Percentiles rank a stretch among this genome's conserved stretches.
These are phyloP conservation scores for Manis pentadactyla DNA, from an alignment of 2,797 vertebrate species.

Conservation along the genomic window DNA sequence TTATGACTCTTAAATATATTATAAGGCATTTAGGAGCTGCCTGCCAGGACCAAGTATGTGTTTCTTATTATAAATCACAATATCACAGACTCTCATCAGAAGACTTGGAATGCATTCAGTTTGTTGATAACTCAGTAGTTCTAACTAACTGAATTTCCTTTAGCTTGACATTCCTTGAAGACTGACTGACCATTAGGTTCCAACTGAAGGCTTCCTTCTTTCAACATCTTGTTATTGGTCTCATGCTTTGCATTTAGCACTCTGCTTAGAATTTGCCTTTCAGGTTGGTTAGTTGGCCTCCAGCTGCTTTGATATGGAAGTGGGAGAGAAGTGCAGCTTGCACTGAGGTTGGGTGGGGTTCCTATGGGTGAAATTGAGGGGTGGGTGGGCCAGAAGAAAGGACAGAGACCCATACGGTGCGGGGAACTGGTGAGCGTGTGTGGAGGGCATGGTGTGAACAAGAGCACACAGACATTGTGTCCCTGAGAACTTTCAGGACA, in stretches of 20 bases:
- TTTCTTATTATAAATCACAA: neutral
- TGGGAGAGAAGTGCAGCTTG: neutral
- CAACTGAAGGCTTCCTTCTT: neutral
- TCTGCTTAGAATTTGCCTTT: neutral
- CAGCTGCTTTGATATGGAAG: neutral
- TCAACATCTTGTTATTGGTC: neutral
- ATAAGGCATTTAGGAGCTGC: neutral
- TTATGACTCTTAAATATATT: neutral
- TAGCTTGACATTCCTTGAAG: neutral
- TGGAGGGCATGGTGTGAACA: neutral
- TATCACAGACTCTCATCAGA: neutral
- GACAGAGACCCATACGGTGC: neutral
- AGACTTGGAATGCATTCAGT: neutral
- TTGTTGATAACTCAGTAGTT: neutral
- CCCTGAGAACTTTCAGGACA: neutral
- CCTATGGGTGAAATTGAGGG: neutral
- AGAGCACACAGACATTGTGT: accelerated
- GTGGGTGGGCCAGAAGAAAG: neutral
- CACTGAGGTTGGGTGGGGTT: neutral
- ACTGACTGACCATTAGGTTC: neutral
- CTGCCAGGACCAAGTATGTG: neutral
- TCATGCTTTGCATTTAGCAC: neutral
- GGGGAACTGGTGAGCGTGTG: neutral
- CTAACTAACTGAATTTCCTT: neutral
- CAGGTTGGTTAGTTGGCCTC: neutral